Percentiles rank a stretch among this genome's conserved stretches.
These are phyloP conservation scores for Clarias magur DNA, from an alignment of 2,113 vertebrate species.

Conservation along the genomic window DNA sequence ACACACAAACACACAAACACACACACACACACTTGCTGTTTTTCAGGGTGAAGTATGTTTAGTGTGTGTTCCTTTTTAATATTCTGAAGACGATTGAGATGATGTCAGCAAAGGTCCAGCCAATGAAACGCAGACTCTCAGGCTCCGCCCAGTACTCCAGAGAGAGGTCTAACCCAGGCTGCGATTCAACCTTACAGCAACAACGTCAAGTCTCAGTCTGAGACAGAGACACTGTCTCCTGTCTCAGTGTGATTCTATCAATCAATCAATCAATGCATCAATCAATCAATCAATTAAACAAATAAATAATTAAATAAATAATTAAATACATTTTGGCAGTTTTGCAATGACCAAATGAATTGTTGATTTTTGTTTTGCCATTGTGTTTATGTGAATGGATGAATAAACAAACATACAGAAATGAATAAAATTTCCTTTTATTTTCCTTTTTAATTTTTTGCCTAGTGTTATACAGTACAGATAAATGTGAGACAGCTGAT, in stretches of 20 bases:
- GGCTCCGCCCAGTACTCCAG: neutral
- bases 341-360: neutral
- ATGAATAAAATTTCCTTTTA: no score
- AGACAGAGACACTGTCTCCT: no score
- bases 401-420: no score
- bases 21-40: neutral
- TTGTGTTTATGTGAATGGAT: no score
- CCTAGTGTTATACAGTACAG: no score
- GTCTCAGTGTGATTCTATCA: no score
- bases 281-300: no score
- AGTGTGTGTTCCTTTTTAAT: neutral
- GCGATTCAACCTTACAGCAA: neutral
- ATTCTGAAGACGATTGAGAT: neutral
- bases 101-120: neutral
- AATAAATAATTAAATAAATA: neutral
- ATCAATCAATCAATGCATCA: no score
- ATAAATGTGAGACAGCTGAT: no score
- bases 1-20: constrained; percentile 34
- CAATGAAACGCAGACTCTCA: neutral
- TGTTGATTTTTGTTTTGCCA: no score
- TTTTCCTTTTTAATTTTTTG: no score
- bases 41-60: neutral
- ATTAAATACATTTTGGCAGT: neutral
- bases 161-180: neutral
- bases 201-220: no score